Base-by-base conservation (phyloP, 2,113 vertebrate genomes). In the Aphyosemion australe region DNA sequence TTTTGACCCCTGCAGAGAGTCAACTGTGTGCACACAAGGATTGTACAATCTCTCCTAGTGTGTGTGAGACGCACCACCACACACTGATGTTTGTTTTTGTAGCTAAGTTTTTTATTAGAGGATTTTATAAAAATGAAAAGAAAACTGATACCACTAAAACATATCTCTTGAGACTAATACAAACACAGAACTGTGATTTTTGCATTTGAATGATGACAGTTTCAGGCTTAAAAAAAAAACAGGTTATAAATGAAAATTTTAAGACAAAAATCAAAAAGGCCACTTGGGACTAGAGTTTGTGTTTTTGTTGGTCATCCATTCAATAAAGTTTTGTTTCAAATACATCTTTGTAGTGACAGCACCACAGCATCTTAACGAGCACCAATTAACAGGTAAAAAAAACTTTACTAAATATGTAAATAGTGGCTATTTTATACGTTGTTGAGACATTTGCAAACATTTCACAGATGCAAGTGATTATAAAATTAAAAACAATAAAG, bases 151-250 rank as follows among this genome's bases (percentile, higher is more conserved):
- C 12, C 50, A 52, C 50, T n/a, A 26, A 53, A 26, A 53, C 12
- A 26, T 5, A 58, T 64, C 52, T 39, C 46, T 77, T 58, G 63
- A 76, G 80, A 31, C 46, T 41, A 57, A 84, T 64, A 71, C 19
- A 20, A 61, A 54, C 57, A 61, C 19, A 52, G 64, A 63, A 52
- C 55, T 48, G 42, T 18, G 34, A 47, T 5, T 59, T 76, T 74
- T 26, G 19, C 51, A 8, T 57, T 31, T 65, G 34, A 55, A 60
- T 73, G 49, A 74, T 67, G 55, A 58, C 39, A 58, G 20, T 32
- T 42, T 42, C 12, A 42, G 41, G 12, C 41, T 13, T 10, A 39
- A 39, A 39, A 18, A 42, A 59, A 37, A 49, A 42, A 20, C 12
- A 37, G 34, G 10, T 34, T 48, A 26, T 47, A 76, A 72, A 80